These are phyloP conservation scores for Drosophila eohydei DNA, from an alignment of 2,888 invertebrate species.

Conservation along the genomic window DNA sequence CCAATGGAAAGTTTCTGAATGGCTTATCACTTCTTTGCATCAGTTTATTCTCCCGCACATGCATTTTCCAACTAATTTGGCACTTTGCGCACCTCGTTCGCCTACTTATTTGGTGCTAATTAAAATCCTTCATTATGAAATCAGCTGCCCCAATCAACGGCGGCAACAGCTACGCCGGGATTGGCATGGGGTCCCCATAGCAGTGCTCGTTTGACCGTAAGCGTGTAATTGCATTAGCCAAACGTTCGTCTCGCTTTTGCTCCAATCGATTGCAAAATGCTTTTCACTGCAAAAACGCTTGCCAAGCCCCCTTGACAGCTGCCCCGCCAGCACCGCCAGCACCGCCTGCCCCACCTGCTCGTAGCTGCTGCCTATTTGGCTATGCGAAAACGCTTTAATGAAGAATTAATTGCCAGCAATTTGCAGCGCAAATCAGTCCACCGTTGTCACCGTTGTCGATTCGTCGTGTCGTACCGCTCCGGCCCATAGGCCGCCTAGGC, in stretches of 20 bases:
- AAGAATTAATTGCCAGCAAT: slow-evolving; percentile 84
- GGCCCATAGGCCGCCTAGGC: slow-evolving; percentile 25
- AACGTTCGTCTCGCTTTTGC: slow-evolving; percentile 41
- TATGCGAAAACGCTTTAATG: slow-evolving; percentile 83
- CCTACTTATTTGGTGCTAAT: slow-evolving; percentile 74
- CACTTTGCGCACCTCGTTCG: slow-evolving; percentile 26
- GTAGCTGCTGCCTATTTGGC: slow-evolving; percentile 56
- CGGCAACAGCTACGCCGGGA: slow-evolving; percentile 17
- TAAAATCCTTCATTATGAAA: slow-evolving; percentile 80
- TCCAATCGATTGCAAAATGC: slow-evolving; percentile 64
- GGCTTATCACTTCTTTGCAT: neutral
- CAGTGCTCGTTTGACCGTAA: slow-evolving; percentile 72
- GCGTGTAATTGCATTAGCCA: slow-evolving; percentile 79
- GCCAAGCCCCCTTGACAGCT: neutral
- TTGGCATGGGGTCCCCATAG: slow-evolving; percentile 35
- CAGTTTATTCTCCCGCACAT: slow-evolving; percentile 7
- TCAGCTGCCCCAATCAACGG: slow-evolving; percentile 58
- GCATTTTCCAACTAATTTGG: slow-evolving; percentile 3
- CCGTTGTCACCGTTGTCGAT: slow-evolving; percentile 63
- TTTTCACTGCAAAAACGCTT: slow-evolving; percentile 61
- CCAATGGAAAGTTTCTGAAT: neutral
- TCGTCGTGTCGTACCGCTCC: slow-evolving; percentile 19
- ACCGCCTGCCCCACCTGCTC: slow-evolving; percentile 14
- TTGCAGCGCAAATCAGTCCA: slow-evolving; percentile 82
- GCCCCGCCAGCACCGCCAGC: slow-evolving; percentile 10